Percentiles rank a stretch among this genome's conserved stretches.
phyloP scores from a whole-genome alignment of 1,140 invertebrate species.

The Mactra quadrangularis region DNA sequence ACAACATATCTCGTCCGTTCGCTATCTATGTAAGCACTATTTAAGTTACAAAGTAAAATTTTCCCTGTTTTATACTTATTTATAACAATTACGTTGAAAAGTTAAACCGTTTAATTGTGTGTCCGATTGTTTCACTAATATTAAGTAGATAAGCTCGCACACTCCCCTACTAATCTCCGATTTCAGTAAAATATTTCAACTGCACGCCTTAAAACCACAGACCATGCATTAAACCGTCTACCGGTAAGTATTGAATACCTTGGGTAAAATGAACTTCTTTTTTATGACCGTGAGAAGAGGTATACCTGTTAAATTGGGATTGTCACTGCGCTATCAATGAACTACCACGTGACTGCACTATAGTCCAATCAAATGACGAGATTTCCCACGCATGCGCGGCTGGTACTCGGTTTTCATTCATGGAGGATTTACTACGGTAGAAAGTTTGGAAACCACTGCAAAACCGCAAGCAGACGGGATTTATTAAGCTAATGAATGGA shows the following conservation, averaged over 20 bases:
- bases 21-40: too few relatives aligned
- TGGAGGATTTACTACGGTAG: background rate
- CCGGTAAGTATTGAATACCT: slow-evolving; percentile 28
- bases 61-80: too few relatives aligned
- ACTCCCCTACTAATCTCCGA: background rate
- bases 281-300: slow-evolving; percentile 37
- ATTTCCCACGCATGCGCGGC: slow-evolving; percentile 11
- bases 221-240: background rate
- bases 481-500: slow-evolving; percentile 21
- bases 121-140: background rate
- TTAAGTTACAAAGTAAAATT: too few relatives aligned
- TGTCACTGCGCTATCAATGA: slow-evolving; percentile 28
- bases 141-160: background rate
- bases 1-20: too few relatives aligned
- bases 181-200: background rate
- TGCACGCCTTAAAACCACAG: slow-evolving; percentile 16
- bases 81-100: too few relatives aligned
- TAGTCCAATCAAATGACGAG: slow-evolving; percentile 24
- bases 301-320: slow-evolving; percentile 49
- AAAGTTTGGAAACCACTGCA: background rate
- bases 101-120: too few relatives aligned
- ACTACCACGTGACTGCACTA: slow-evolving; percentile 26
- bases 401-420: slow-evolving; percentile 31
- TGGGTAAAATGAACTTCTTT: slow-evolving; percentile 22
- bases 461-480: background rate